These are phyloP conservation scores for Pteria penguin DNA, from an alignment of 2,888 invertebrate genomes.

Conservation along the genomic window DNA sequence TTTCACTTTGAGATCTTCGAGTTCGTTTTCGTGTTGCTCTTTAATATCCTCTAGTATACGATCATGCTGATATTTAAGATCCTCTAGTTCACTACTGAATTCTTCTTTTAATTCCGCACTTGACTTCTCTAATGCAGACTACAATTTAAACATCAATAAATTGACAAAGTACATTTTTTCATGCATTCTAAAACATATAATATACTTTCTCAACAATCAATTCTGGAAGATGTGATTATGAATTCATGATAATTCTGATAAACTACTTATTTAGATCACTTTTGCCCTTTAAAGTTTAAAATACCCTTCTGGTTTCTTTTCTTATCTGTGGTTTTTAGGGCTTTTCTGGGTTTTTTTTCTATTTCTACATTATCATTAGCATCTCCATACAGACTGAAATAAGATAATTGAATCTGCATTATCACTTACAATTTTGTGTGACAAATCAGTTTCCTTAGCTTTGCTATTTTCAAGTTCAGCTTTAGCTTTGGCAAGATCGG, in stretches of 20 bases:
- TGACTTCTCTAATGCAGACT: constrained; percentile 21
- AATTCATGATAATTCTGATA: too few relatives aligned
- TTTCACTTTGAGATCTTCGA: constrained; percentile 69
- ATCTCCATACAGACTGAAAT: too few relatives aligned
- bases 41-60: neutral
- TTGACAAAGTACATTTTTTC: neutral
- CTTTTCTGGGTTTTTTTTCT: too few relatives aligned
- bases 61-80: neutral
- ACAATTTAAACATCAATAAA: neutral
- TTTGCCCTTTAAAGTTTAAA: too few relatives aligned
- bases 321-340: too few relatives aligned
- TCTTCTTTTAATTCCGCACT: neutral
- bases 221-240: too few relatives aligned
- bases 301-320: too few relatives aligned
- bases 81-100: neutral
- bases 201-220: too few relatives aligned
- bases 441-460: constrained; percentile 29
- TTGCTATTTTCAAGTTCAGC: constrained; percentile 47
- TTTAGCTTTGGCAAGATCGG: constrained; percentile 49
- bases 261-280: too few relatives aligned
- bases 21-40: constrained; percentile 54
- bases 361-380: too few relatives aligned
- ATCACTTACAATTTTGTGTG: constrained; percentile 29
- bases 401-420: too few relatives aligned
- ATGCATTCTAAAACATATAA: neutral